A percentile compares a stretch with the other conserved stretches of the same genome.
phyloP scores from a whole-genome alignment of 2,797 vertebrate species.

The Melanotaenia trifasciata region DNA sequence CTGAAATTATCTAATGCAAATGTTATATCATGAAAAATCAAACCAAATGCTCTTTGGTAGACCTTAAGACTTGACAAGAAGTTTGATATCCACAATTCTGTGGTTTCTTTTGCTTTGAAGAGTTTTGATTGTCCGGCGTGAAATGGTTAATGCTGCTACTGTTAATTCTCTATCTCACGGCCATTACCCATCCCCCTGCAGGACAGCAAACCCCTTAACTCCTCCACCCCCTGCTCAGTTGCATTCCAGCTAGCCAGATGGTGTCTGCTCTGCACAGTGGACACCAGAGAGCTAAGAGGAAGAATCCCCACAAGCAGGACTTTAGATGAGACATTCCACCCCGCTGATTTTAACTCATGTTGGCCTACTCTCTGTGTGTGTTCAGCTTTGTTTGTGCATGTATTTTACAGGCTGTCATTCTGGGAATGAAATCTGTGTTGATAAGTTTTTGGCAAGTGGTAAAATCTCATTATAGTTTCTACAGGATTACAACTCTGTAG shows the following conservation, averaged over 20 bases:
- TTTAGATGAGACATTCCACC: conserved; percentile 57
- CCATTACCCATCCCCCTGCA: conserved; percentile 60
- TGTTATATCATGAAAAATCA: not conserved
- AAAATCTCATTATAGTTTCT: conserved; percentile 44
- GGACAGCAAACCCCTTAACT: conserved; percentile 47
- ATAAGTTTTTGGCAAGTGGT: conserved; percentile 47
- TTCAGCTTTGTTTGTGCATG: conserved; percentile 15
- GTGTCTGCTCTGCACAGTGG: conserved; percentile 71
- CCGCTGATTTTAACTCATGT: conserved; percentile 11
- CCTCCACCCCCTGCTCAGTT: conserved; percentile 59
- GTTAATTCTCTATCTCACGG: conserved; percentile 54
- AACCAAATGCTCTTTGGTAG: too few species aligned
- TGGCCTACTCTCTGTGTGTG: conserved; percentile 17
- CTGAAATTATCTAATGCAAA: not conserved
- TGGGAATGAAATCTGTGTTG: conserved; percentile 43
- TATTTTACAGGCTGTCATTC: conserved; percentile 29
- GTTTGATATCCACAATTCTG: not conserved
- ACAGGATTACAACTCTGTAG: conserved; percentile 1
- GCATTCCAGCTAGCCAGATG: conserved; percentile 80
- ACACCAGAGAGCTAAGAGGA: conserved; percentile 55
- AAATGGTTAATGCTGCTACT: conserved; percentile 53
- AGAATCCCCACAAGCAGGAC: conserved; percentile 59
- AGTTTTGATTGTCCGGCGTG: conserved; percentile 29
- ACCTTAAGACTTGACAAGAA: not conserved
- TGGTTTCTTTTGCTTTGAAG: not conserved